phyloP scores from a whole-genome alignment of 2,113 vertebrate genomes.

The Rostratula benghalensis region DNA sequence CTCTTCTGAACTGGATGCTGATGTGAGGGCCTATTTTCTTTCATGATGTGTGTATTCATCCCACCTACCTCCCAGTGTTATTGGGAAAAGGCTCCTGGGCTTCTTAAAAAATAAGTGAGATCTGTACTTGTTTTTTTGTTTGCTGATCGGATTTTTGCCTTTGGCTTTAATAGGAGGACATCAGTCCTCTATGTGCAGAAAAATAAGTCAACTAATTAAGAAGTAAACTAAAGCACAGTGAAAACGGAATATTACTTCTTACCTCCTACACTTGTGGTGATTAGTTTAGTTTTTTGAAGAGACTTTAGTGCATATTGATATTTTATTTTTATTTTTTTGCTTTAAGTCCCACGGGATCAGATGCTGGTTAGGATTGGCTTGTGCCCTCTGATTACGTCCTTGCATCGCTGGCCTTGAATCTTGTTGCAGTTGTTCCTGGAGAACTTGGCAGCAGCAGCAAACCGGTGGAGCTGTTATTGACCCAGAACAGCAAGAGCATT shows the following conservation, averaged over 20 bases:
- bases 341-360: background rate
- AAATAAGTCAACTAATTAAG: background rate
- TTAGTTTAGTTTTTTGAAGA: background rate
- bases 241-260: background rate
- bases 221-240: background rate
- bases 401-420: background rate
- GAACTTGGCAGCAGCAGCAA: background rate
- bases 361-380: background rate
- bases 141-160: background rate
- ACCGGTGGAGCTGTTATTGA: slow-evolving; percentile 5
- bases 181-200: background rate
- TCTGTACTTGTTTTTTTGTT: background rate
- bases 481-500: background rate
- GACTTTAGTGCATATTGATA: background rate
- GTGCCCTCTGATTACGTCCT: background rate
- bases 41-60: background rate
- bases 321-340: background rate
- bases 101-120: background rate
- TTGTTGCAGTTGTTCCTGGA: background rate
- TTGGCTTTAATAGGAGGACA: background rate
- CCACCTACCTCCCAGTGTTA: background rate
- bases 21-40: background rate
- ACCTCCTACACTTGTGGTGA: background rate
- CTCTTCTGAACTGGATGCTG: background rate
- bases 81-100: background rate